Evolutionary conservation across 2,113 vertebrate species (phyloP).

Genomic region (Triplophysa tibetana): DNA sequence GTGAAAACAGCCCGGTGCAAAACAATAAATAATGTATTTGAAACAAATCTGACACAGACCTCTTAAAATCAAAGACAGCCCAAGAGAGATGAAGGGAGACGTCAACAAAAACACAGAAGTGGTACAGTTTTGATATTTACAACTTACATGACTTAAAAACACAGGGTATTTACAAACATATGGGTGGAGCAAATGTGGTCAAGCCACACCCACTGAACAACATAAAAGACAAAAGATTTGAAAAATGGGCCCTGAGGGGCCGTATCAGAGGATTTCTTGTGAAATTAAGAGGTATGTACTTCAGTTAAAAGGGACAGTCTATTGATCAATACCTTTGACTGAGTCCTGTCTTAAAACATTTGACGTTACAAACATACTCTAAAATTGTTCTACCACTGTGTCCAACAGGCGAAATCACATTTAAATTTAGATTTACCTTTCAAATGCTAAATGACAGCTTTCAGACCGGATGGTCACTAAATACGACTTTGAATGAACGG

Average conservation of each 20-base stretch:
- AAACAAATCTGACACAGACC: background rate
- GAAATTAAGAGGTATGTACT: background rate
- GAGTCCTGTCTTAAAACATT: background rate
- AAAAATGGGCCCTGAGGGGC: background rate
- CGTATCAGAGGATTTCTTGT: background rate
- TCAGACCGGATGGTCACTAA: background rate
- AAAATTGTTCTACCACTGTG: background rate
- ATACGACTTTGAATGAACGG: background rate
- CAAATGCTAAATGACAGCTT: background rate
- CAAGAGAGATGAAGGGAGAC: conserved; percentile 31
- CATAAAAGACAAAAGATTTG: background rate
- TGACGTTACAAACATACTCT: conserved; percentile 15
- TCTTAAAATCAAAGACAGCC: conserved; percentile 13
- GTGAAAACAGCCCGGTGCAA: background rate
- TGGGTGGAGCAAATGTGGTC: conserved; percentile 22
- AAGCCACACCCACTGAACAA: conserved; percentile 10
- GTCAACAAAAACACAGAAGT: background rate
- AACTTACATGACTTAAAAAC: conserved; percentile 40
- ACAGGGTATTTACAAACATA: conserved; percentile 46
- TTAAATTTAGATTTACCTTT: background rate
- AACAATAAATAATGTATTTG: conserved; percentile 33
- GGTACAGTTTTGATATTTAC: conserved; percentile 40
- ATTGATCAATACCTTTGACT: background rate
- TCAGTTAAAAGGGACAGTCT: background rate
- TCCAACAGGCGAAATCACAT: background rate